Conservation (phyloP, 2,113 vertebrate species). For the Pygathrix nemaeus region DNA sequence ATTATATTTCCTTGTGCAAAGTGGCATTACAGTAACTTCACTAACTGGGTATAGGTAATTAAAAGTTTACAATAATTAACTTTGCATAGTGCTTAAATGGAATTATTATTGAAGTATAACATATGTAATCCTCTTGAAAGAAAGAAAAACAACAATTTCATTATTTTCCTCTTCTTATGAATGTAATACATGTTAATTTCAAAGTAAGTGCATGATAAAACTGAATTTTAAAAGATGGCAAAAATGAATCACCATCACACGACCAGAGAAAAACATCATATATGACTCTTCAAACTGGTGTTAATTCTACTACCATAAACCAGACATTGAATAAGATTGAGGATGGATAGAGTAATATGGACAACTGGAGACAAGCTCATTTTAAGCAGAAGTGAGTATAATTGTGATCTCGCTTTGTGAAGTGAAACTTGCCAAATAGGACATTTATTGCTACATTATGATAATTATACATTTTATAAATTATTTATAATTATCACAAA, state of each 20-base stretch:
- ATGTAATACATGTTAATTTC: not conserved
- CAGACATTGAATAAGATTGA: not conserved
- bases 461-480: slow-evolving; percentile 25
- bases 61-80: not conserved
- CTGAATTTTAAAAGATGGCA: not conserved
- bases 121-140: not conserved
- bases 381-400: not conserved
- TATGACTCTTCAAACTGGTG: not conserved
- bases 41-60: not conserved
- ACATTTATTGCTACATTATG: not conserved
- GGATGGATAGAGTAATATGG: not conserved
- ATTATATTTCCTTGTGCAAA: not conserved
- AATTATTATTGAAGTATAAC: not conserved
- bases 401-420: not conserved
- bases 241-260: not conserved
- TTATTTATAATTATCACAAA: slow-evolving; percentile 47
- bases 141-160: not conserved
- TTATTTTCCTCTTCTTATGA: slow-evolving; percentile 2
- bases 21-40: not conserved
- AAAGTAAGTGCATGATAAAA: not conserved
- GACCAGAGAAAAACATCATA: not conserved
- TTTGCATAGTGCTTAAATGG: not conserved
- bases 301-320: not conserved
- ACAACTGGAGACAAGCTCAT: not conserved
- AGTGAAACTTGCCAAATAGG: slow-evolving; percentile 16